These are phyloP conservation scores for Mythimna impura DNA, from an alignment of 2,888 invertebrate species.

Conservation along the genomic window DNA sequence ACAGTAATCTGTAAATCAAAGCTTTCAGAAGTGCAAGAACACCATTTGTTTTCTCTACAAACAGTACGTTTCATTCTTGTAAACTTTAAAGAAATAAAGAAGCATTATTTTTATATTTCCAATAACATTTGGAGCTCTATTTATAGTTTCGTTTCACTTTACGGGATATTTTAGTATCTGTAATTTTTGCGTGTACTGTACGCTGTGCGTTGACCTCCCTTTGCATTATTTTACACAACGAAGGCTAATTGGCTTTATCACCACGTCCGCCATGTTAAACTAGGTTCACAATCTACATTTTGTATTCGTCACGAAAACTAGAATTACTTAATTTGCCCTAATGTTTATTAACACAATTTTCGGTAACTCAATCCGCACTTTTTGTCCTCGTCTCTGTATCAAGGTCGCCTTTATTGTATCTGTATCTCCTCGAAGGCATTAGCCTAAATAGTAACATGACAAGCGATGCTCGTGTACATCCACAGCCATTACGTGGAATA, in stretches of 20 bases:
- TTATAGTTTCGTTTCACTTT: constrained; percentile 51
- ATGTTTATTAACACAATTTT: constrained; percentile 54
- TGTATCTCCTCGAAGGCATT: constrained; percentile 62
- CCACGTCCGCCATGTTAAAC: constrained; percentile 62
- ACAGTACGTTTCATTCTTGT: constrained; percentile 52
- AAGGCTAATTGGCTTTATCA: constrained; percentile 70
- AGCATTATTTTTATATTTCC: constrained; percentile 65
- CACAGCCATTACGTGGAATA: constrained; percentile 72
- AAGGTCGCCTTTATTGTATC: constrained; percentile 60
- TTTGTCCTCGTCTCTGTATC: constrained; percentile 55
- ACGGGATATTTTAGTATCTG: constrained; percentile 57
- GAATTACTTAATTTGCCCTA: constrained; percentile 49
- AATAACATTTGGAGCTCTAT: constrained; percentile 61
- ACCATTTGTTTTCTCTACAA: constrained; percentile 62
- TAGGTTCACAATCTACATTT: constrained; percentile 41
- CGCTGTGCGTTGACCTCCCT: constrained; percentile 61
- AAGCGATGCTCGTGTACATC: constrained; percentile 71
- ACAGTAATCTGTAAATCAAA: constrained; percentile 49
- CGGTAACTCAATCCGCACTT: constrained; percentile 37
- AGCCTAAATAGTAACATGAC: constrained; percentile 71
- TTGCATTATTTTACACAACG: constrained; percentile 63
- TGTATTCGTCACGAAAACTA: constrained; percentile 48
- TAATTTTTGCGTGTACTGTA: constrained; percentile 44
- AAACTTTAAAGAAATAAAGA: constrained; percentile 61
- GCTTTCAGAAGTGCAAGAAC: constrained; percentile 57